A percentile compares a stretch with the other conserved stretches of the same genome.
Conservation (phyloP, 2,888 invertebrate species). For the Eutolmus rufibarbis region DNA sequence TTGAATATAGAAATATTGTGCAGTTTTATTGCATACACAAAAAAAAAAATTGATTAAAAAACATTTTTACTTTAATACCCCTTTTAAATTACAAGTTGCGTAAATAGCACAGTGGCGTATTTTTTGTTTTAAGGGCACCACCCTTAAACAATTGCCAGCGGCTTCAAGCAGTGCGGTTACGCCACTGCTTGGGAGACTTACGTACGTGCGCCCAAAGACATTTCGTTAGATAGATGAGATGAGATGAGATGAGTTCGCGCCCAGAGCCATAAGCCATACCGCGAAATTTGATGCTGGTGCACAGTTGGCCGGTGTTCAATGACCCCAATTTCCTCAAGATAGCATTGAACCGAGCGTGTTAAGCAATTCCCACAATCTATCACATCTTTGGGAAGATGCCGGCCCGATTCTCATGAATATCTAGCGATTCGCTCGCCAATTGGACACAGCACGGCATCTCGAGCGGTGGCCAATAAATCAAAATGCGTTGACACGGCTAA, state of each 20-base stretch:
- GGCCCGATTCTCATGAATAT: conserved; percentile 11
- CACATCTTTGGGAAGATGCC: not conserved
- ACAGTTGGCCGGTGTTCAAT: not conserved
- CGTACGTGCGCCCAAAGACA: not conserved
- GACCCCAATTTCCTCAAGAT: not conserved
- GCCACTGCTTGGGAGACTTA: not conserved
- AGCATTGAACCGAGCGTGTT: not conserved
- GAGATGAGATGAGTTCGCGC: not conserved
- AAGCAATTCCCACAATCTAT: conserved; percentile 20
- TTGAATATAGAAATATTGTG: too few relatives aligned
- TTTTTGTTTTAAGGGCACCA: too few relatives aligned
- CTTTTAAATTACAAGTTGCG: too few relatives aligned
- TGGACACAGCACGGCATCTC: not conserved
- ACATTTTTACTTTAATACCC: too few relatives aligned
- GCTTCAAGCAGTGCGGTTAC: too few relatives aligned
- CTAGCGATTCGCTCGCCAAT: not conserved
- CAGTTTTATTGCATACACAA: too few relatives aligned
- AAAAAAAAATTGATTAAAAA: too few relatives aligned
- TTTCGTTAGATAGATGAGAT: not conserved
- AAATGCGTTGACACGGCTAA: conserved; percentile 31
- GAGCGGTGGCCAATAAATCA: conserved; percentile 8
- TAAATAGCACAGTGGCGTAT: too few relatives aligned
- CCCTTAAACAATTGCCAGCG: too few relatives aligned
- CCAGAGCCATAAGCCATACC: not conserved
- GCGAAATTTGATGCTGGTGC: conserved; percentile 10